A percentile compares a stretch with the other conserved stretches of the same genome.
These are phyloP conservation scores for Paraescarpia echinospica DNA, from an alignment of 1,140 invertebrate species.

Conservation along the genomic window DNA sequence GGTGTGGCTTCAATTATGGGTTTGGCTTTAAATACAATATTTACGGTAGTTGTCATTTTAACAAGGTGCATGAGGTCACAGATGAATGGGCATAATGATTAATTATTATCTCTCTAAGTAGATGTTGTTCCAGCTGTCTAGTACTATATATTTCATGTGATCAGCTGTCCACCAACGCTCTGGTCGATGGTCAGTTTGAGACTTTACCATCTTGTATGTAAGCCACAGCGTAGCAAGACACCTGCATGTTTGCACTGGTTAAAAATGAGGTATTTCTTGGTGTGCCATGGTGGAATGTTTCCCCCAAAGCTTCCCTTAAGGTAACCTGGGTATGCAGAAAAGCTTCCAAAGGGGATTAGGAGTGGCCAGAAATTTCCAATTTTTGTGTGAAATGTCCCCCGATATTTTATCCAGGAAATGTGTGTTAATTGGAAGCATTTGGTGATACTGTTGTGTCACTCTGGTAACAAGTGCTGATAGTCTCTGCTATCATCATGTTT, in stretches of 20 bases:
- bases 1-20: no score
- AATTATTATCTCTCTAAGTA: neutral
- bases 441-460: neutral
- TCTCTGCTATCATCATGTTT: neutral
- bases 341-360: neutral
- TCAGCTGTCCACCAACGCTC: neutral
- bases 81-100: neutral
- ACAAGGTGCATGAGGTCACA: neutral
- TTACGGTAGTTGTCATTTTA: neutral
- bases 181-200: neutral
- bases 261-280: neutral
- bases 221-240: neutral
- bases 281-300: neutral
- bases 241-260: neutral
- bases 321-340: neutral
- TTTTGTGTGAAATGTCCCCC: neutral
- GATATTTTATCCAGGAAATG: neutral
- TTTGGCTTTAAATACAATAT: no score
- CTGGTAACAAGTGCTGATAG: neutral
- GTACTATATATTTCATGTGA: neutral
- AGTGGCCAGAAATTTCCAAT: neutral
- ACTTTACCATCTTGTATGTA: neutral
- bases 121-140: neutral
- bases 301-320: neutral
- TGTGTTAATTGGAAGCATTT: neutral